phyloP scores from a whole-genome alignment of 1,140 invertebrate species.

The Ditylenchus dipsaci region DNA sequence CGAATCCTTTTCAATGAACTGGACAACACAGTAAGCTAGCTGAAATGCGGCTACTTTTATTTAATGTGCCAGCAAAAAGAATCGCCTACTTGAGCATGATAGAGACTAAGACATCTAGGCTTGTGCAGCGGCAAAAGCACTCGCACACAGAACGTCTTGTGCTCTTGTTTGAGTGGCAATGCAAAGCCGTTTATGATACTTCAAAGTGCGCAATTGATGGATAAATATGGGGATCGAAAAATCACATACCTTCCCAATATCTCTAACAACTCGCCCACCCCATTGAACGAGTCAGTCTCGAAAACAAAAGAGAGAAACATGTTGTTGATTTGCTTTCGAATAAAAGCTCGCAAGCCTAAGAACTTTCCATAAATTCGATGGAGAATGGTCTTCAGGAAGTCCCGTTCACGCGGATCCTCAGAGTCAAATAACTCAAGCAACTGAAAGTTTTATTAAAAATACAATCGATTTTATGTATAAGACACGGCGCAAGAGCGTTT shows the following conservation, averaged over 20 bases:
- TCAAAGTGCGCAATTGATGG: slow-evolving; percentile 19
- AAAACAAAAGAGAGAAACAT: slow-evolving; percentile 77
- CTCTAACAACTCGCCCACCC: slow-evolving; percentile 92
- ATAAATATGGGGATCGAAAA: neutral
- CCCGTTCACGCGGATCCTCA: slow-evolving; percentile 56
- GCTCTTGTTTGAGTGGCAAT: slow-evolving; percentile 76
- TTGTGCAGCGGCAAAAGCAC: slow-evolving; percentile 77
- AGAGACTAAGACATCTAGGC: slow-evolving; percentile 52
- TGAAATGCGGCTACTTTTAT: slow-evolving; percentile 17
- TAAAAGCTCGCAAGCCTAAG: slow-evolving; percentile 57
- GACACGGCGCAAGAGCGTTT: no score
- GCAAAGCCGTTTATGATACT: slow-evolving; percentile 59
- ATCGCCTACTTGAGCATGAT: slow-evolving; percentile 57
- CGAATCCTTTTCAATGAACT: slow-evolving; percentile 64
- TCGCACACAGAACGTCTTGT: slow-evolving; percentile 87
- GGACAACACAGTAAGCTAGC: slow-evolving; percentile 63
- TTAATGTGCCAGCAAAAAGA: neutral
- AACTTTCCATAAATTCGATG: slow-evolving; percentile 58
- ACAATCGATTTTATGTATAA: no score
- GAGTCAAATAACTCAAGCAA: slow-evolving; percentile 55
- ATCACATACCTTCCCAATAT: slow-evolving; percentile 72
- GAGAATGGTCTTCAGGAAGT: slow-evolving; percentile 57
- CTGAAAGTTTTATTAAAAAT: slow-evolving; percentile 21
- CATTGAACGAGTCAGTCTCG: slow-evolving; percentile 98
- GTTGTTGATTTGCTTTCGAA: slow-evolving; percentile 57